phyloP scores from a whole-genome alignment of 2,797 vertebrate genomes.

The Clamator glandarius region DNA sequence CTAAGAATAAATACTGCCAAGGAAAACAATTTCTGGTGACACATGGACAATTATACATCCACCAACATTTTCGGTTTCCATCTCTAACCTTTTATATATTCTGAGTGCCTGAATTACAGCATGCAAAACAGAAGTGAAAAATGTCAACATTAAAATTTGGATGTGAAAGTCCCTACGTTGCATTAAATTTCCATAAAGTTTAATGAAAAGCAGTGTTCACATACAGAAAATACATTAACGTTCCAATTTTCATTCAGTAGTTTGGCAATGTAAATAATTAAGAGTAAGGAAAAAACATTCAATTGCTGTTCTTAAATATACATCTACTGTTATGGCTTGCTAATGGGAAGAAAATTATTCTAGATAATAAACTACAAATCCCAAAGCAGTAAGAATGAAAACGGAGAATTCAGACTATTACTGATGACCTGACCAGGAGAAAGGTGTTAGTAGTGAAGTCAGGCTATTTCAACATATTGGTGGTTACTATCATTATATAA shows the following conservation, averaged over 20 bases:
- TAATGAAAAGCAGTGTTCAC: conserved; percentile 15
- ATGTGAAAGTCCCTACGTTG: neutral
- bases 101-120: neutral
- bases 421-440: neutral
- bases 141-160: neutral
- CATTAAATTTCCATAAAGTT: conserved; percentile 4
- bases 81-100: neutral
- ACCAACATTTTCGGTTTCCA: neutral
- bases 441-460: neutral
- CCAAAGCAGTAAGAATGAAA: neutral
- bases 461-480: neutral
- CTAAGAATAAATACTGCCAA: neutral
- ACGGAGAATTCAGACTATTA: neutral
- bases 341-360: neutral
- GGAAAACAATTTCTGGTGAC: neutral
- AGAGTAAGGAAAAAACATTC: neutral
- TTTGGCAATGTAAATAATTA: conserved; percentile 37
- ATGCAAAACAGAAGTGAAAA: neutral
- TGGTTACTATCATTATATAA: neutral
- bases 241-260: conserved; percentile 25
- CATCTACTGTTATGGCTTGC: neutral
- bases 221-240: neutral
- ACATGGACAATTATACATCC: neutral
- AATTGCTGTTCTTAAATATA: neutral
- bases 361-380: neutral